A percentile compares a stretch with the other conserved stretches of the same genome.
phyloP scores from a whole-genome alignment of 1,140 invertebrate species.

The Lucilia cuprina region DNA sequence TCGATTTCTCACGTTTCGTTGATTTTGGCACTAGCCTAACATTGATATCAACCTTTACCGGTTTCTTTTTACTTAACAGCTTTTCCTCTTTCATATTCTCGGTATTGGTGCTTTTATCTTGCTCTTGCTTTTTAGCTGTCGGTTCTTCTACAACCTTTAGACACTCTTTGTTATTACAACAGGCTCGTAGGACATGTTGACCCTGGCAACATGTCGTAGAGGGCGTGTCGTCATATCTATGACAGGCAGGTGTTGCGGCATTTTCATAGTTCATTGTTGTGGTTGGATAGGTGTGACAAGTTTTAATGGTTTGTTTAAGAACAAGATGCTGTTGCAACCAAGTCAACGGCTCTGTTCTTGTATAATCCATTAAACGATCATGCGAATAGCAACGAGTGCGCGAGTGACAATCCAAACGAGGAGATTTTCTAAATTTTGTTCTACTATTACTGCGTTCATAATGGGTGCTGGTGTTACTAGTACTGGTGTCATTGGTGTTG shows the following conservation, averaged over 20 bases:
- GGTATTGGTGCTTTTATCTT: constrained; percentile 35
- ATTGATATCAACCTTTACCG: constrained; percentile 80
- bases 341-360: constrained; percentile 58
- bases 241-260: not conserved
- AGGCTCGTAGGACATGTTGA: not conserved
- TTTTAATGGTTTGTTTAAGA: constrained; percentile 55
- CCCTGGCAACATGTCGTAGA: constrained; percentile 6
- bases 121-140: not conserved
- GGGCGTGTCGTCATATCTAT: not conserved
- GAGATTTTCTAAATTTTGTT: not conserved
- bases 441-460: constrained; percentile 13
- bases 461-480: not conserved
- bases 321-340: constrained; percentile 61
- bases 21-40: constrained; percentile 74
- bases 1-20: constrained; percentile 57
- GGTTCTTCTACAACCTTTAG: not conserved
- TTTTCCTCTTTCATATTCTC: not conserved
- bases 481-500: not conserved
- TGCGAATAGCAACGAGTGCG: not conserved
- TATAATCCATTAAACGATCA: not conserved
- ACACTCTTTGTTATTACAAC: constrained; percentile 16
- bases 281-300: constrained; percentile 20
- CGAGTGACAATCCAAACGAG: not conserved
- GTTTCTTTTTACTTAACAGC: constrained; percentile 35
- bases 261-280: not conserved